Conservation (phyloP, 2,113 vertebrate genomes). For the Laticauda laticaudata region DNA sequence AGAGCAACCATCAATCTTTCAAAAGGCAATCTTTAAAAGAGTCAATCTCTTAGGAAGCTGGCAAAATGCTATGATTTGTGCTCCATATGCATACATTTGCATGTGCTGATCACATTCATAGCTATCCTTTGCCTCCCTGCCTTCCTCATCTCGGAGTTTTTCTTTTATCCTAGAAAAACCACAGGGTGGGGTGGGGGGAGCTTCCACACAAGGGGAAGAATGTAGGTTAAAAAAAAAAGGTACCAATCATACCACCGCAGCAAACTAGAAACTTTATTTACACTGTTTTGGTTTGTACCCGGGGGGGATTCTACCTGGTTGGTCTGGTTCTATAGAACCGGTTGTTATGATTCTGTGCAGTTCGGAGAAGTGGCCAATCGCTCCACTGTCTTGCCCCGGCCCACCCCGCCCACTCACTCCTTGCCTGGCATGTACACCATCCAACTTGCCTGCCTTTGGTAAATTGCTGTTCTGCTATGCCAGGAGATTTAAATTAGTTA, state of each 20-base stretch:
- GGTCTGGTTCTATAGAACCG: too few relatives aligned
- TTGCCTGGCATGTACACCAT: too few relatives aligned
- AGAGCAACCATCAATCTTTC: neutral
- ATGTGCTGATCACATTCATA: neutral
- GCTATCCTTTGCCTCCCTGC: neutral
- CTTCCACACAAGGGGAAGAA: neutral
- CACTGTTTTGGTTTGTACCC: neutral
- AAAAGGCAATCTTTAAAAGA: neutral
- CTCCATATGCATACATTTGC: neutral
- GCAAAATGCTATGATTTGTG: neutral
- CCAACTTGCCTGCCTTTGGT: too few relatives aligned
- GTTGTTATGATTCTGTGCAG: too few relatives aligned
- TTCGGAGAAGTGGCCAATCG: too few relatives aligned
- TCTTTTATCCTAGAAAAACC: neutral
- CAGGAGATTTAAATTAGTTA: too few relatives aligned
- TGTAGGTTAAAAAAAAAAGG: neutral
- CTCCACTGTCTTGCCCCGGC: too few relatives aligned
- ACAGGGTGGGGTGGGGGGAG: neutral
- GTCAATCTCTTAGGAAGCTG: neutral
- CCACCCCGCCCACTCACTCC: too few relatives aligned
- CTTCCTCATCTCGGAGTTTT: neutral
- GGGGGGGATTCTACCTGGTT: too few relatives aligned
- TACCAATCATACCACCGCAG: neutral
- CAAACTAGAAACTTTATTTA: neutral
- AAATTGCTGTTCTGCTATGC: too few relatives aligned